Conservation (phyloP, 2,113 vertebrate species). For the Psammodynastes pulverulentus region DNA sequence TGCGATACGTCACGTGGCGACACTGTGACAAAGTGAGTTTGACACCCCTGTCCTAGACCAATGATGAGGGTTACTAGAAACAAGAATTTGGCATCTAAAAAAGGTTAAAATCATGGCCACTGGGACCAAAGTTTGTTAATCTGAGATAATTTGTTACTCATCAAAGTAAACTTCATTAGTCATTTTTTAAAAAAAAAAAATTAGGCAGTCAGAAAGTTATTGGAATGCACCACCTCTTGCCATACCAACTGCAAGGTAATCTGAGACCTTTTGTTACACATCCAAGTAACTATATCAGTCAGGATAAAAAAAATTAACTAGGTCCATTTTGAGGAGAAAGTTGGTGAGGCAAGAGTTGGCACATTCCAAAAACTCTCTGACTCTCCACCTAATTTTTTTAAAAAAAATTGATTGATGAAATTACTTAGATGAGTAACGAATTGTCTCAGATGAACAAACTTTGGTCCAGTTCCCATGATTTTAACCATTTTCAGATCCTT, state of each 20-base stretch:
- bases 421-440: not conserved
- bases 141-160: not conserved
- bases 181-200: too few species aligned
- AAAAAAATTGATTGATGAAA: not conserved
- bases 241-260: too few species aligned
- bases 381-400: not conserved
- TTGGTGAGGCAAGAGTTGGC: not conserved
- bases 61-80: not conserved
- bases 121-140: not conserved
- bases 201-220: too few species aligned
- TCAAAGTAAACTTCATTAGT: not conserved
- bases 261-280: too few species aligned
- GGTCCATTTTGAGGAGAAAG: not conserved
- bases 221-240: too few species aligned
- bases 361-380: not conserved
- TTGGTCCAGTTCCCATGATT: not conserved
- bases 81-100: not conserved
- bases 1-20: too few species aligned
- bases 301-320: not conserved
- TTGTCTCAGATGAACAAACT: not conserved
- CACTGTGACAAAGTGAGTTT: too few species aligned
- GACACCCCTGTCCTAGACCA: not conserved
- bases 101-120: not conserved
- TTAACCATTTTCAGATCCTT: not conserved
- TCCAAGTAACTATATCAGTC: too few species aligned